phyloP scores from a whole-genome alignment of 1,140 invertebrate species.

The Apis florea region DNA sequence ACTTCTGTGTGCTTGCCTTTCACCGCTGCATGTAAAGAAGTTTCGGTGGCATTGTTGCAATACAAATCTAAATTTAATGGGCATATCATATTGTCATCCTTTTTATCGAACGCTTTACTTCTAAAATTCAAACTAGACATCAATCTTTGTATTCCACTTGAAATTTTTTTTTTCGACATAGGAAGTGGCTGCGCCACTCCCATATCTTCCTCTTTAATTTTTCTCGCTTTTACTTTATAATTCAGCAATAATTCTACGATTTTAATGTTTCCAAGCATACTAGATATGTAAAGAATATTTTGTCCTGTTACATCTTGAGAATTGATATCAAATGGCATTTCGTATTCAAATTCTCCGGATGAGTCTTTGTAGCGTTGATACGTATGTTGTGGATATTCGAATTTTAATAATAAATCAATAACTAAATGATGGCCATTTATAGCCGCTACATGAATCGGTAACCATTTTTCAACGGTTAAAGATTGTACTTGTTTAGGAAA shows the following conservation, averaged over 20 bases:
- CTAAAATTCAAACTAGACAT: constrained; percentile 89
- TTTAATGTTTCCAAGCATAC: constrained; percentile 90
- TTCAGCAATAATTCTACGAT: constrained; percentile 90
- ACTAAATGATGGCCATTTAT: constrained; percentile 91
- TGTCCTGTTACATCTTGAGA: constrained; percentile 93
- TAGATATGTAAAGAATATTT: constrained; percentile 93
- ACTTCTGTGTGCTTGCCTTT: constrained; percentile 89
- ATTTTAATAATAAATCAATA: constrained; percentile 89
- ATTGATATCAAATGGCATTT: constrained; percentile 94
- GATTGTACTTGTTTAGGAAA: constrained; percentile 87
- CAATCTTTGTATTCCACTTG: constrained; percentile 92
- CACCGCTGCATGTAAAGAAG: constrained; percentile 89
- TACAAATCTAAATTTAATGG: constrained; percentile 88
- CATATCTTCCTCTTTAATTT: constrained; percentile 79
- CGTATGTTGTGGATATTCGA: constrained; percentile 88
- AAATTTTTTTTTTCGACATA: constrained; percentile 88
- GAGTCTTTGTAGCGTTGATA: constrained; percentile 83
- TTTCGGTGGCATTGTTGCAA: constrained; percentile 88
- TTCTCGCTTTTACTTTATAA: constrained; percentile 85
- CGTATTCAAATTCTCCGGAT: constrained; percentile 89
- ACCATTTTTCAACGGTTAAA: constrained; percentile 94
- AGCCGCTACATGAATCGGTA: constrained; percentile 95
- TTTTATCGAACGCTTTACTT: constrained; percentile 77
- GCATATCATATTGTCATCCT: constrained; percentile 83
- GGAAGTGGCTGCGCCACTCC: constrained; percentile 69